A percentile compares a stretch with the other conserved stretches of the same genome.
Evolutionary conservation across 2,113 vertebrate species (phyloP).

Genomic region (Arothron firmamentum): DNA sequence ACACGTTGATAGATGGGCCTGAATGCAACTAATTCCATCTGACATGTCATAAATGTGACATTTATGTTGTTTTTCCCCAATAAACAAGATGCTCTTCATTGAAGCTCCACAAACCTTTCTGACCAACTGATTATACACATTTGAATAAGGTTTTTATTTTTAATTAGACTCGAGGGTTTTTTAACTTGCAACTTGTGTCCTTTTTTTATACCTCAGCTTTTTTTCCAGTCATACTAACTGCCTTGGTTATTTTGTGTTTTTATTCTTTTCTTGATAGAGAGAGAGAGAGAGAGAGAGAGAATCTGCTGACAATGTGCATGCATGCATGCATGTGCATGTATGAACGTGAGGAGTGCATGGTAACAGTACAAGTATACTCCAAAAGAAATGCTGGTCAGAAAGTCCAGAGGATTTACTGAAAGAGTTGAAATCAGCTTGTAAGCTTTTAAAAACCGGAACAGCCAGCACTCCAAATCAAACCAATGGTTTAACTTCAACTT

Average conservation of each 20-base stretch:
- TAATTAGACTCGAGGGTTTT: background rate
- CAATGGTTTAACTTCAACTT: no score
- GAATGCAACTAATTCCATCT: no score
- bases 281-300: constrained; percentile 17
- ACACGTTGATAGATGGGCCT: background rate
- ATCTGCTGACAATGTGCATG: constrained; percentile 54
- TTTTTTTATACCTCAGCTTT: constrained; percentile 11
- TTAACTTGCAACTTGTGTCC: background rate
- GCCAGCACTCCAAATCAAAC: no score
- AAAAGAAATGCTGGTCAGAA: constrained; percentile 45
- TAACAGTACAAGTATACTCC: constrained; percentile 53
- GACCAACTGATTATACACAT: no score
- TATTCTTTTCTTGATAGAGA: background rate
- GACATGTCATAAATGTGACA: no score
- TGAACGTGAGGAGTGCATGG: constrained; percentile 57
- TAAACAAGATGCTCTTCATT: no score
- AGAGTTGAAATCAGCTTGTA: background rate
- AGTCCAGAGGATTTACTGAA: background rate
- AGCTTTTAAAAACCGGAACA: no score
- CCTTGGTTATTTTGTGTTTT: constrained; percentile 17
- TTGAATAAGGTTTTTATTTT: no score
- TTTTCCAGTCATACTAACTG: background rate
- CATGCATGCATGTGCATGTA: constrained; percentile 60
- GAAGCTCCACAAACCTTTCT: no score
- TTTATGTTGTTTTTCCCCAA: no score